Percentiles rank a stretch among this genome's conserved stretches.
Evolutionary conservation across 2,888 invertebrate species (phyloP).

Genomic region (Oligia fasciuncula): DNA sequence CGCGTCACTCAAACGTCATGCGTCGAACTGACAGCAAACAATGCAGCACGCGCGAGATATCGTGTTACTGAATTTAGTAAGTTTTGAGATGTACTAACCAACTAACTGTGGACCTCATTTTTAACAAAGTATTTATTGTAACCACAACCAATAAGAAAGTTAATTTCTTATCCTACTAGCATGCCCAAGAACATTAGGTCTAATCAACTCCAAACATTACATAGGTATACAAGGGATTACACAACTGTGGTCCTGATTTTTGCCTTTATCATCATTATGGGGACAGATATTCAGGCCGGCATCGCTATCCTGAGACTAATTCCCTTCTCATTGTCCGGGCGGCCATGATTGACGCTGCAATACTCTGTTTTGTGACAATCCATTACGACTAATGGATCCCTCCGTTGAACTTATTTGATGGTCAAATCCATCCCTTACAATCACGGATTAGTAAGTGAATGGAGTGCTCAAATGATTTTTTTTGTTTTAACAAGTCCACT

Average conservation of each 20-base stretch:
- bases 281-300: constrained; percentile 60
- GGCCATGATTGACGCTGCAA: constrained; percentile 75
- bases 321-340: constrained; percentile 70
- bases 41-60: constrained; percentile 19
- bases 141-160: not conserved
- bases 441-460: constrained; percentile 27
- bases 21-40: constrained; percentile 35
- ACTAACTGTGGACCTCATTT: not conserved
- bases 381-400: constrained; percentile 78
- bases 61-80: constrained; percentile 15
- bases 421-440: constrained; percentile 60
- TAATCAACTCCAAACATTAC: constrained; percentile 3
- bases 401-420: constrained; percentile 68
- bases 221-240: constrained; percentile 5
- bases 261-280: constrained; percentile 45
- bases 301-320: constrained; percentile 70
- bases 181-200: not conserved
- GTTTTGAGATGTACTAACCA: not conserved
- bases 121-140: not conserved
- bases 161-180: not conserved
- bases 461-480: constrained; percentile 22
- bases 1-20: constrained; percentile 47
- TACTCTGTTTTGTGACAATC: constrained; percentile 71
- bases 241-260: constrained; percentile 28
- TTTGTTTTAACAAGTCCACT: constrained; percentile 28